Evolutionary conservation across 2,888 invertebrate genomes (phyloP), one percentile per base, ranked within the genome.

Genomic region (Scaptomyza tumidula): DNA sequence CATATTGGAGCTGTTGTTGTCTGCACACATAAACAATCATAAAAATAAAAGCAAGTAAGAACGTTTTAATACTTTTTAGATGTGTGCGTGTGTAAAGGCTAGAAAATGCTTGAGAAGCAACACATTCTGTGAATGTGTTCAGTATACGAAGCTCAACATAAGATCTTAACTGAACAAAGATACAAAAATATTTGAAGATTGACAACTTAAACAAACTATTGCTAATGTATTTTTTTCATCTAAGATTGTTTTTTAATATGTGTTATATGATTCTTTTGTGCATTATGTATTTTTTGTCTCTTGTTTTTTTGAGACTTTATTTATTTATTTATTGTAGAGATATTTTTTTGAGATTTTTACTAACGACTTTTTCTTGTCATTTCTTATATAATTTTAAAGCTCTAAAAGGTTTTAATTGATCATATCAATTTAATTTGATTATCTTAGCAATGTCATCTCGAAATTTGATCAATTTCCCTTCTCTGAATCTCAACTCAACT

Each of bases 21-120:
- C 64, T 59, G 41, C 33, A 1, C 58, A 71, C 78, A 80, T 86
- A 80, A 81, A 81, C 75, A 75, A 73, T 81, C 81, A 83, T 78
- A 75, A 84, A 70, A 75, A 75, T 54, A 61, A 65, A 61, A 53
- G 54, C 71, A 31, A 50, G 35, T n/a, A 24, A 24, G 35, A 19
- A n/a, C 33, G 24, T 19, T 44, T 41, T 43, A 50, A 24, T 66
- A 49, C 56, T 27, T 10, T 1, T 48, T 46, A 14, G 50, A 56
- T 54, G 49, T 43, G 58, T 29, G 62, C 31, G 48, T 48, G 45
- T 10, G 41, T 41, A 3, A 19, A 19, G 11, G 11, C 11, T 6
- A 24, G 14, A 39, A 14, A 9, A 14, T 14, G 3, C 14, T 39
- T 0, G 16, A 41, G 16, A 13, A 24, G 24, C 24, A 24, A 24